Conservation (phyloP, 2,113 vertebrate genomes). For the Dipodomys merriami region DNA sequence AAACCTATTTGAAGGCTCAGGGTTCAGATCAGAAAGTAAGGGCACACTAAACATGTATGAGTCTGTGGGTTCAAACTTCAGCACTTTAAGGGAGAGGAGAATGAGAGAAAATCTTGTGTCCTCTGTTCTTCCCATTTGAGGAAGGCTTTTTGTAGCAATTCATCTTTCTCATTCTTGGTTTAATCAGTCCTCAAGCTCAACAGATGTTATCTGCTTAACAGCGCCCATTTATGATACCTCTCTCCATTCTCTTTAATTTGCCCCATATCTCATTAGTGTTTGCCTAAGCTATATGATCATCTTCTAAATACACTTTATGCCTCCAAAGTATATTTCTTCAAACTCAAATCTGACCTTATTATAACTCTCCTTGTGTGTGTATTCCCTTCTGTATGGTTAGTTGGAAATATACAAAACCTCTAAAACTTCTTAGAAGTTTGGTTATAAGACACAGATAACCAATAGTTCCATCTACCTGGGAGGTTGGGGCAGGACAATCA, state of each 20-base stretch:
- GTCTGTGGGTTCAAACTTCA: background rate
- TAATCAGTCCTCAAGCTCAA: background rate
- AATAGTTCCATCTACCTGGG: background rate
- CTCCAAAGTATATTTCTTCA: background rate
- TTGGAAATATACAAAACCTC: background rate
- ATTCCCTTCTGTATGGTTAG: background rate
- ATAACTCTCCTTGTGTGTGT: background rate
- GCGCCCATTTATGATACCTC: background rate
- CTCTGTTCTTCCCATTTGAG: background rate
- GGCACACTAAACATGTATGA: background rate
- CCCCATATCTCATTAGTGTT: background rate
- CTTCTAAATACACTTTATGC: background rate
- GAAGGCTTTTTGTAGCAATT: background rate
- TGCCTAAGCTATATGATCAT: background rate
- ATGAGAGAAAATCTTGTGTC: background rate
- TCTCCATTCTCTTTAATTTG: background rate
- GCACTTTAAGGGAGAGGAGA: background rate
- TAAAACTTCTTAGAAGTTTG: background rate
- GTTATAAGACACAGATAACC: background rate
- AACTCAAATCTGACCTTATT: background rate
- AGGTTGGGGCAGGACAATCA: background rate
- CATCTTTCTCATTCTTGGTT: background rate
- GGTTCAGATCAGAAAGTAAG: background rate
- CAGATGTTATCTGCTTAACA: background rate
- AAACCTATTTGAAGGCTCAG: background rate